Conservation (phyloP, 2,113 vertebrate species). For the Pampusana beccarii region DNA sequence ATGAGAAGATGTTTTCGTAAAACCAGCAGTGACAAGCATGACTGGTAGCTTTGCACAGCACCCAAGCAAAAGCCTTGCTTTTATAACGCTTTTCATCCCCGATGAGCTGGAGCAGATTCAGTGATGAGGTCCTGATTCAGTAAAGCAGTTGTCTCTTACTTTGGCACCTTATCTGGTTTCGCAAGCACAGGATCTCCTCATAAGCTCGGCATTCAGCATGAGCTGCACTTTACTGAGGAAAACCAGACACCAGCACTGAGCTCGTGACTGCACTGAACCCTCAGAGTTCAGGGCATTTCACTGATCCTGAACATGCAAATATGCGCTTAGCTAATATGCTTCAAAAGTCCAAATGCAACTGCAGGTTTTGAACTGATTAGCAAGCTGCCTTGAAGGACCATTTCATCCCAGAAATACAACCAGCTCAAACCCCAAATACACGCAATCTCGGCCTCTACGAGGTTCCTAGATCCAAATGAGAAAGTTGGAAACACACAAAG, state of each 20-base stretch:
- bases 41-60: not conserved
- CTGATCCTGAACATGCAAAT: not conserved
- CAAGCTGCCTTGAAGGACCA: not conserved
- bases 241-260: not conserved
- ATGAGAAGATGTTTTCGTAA: not conserved
- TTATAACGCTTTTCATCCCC: not conserved
- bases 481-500: not conserved
- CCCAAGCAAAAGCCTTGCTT: not conserved
- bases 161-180: not conserved
- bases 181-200: not conserved
- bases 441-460: not conserved
- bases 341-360: not conserved
- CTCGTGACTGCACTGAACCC: not conserved
- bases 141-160: not conserved
- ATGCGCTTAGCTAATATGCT: not conserved
- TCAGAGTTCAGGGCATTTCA: not conserved
- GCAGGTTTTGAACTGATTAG: not conserved
- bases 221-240: not conserved
- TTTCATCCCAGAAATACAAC: not conserved
- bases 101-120: not conserved
- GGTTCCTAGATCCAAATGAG: not conserved
- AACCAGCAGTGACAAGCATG: not conserved
- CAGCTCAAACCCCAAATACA: not conserved
- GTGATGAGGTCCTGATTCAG: not conserved
- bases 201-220: not conserved